Conservation (phyloP, 1,140 invertebrate genomes). For the Zelostemma sp. region DNA sequence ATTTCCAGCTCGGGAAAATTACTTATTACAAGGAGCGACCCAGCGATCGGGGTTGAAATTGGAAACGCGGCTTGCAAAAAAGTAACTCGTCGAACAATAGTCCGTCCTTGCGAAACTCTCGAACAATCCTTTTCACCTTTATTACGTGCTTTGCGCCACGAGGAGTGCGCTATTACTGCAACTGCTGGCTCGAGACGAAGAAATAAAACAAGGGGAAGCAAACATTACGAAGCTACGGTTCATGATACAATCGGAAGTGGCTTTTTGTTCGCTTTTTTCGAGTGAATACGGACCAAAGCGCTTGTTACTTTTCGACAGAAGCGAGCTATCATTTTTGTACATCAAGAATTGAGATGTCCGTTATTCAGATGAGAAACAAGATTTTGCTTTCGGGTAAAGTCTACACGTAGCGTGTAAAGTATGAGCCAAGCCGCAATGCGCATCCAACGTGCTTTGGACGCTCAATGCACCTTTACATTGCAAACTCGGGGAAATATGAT, state of each 20-base stretch:
- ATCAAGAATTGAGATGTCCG: background rate
- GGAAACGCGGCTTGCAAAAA: constrained; percentile 18
- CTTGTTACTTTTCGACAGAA: background rate
- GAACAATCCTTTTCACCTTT: constrained; percentile 44
- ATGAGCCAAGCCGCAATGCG: constrained; percentile 46
- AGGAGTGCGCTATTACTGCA: constrained; percentile 11
- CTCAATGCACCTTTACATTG: constrained; percentile 27
- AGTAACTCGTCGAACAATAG: constrained; percentile 48
- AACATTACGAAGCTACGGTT: constrained; percentile 3
- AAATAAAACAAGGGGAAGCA: constrained; percentile 6
- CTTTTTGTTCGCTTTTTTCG: background rate
- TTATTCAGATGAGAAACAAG: background rate
- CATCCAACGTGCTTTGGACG: constrained; percentile 31
- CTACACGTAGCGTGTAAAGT: background rate
- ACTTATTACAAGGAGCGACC: background rate
- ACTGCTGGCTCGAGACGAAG: constrained; percentile 9
- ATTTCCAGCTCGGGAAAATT: no score
- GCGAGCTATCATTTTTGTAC: background rate
- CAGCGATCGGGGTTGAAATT: constrained; percentile 12
- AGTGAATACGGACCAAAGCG: background rate
- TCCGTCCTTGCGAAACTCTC: constrained; percentile 9
- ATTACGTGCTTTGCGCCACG: constrained; percentile 37
- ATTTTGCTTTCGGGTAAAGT: background rate
- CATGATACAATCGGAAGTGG: constrained; percentile 7
- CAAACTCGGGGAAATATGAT: constrained; percentile 28